These are phyloP conservation scores for Chloropsis hardwickii DNA, from an alignment of 2,113 vertebrate species.

Conservation along the genomic window DNA sequence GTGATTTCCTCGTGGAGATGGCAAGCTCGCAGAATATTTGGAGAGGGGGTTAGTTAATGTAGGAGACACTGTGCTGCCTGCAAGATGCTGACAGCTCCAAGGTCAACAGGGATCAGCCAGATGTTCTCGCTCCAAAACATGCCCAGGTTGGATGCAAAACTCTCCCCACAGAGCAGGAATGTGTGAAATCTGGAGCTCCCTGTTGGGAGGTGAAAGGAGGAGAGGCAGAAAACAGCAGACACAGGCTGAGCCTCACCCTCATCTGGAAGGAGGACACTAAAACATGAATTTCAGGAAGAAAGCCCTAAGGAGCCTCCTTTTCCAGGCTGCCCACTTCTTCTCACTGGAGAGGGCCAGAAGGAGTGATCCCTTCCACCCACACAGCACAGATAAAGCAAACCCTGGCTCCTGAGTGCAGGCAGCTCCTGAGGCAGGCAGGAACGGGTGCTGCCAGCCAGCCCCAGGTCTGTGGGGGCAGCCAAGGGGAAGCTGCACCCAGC, in stretches of 20 bases:
- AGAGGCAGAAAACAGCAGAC: neutral
- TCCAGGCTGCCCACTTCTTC: neutral
- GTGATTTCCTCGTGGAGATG: neutral
- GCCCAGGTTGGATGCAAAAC: constrained; percentile 41
- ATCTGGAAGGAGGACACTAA: neutral
- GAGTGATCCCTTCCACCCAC: neutral
- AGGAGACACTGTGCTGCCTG: neutral
- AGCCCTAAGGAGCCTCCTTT: neutral
- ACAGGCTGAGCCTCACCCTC: neutral
- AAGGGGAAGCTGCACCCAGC: neutral
- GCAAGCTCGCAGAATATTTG: neutral
- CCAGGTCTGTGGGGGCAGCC: neutral
- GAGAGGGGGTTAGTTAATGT: neutral
- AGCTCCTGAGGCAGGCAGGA: neutral
- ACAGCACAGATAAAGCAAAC: neutral
- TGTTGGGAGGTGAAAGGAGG: neutral
- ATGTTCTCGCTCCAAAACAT: constrained; percentile 47
- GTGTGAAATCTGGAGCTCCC: neutral
- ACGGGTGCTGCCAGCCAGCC: neutral
- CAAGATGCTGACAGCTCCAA: constrained; percentile 33
- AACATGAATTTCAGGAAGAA: neutral
- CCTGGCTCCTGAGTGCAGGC: neutral
- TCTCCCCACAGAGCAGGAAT: constrained; percentile 42
- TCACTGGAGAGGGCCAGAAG: neutral
- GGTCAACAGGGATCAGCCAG: constrained; percentile 52